A percentile compares a stretch with the other conserved stretches of the same genome.
These are phyloP conservation scores for Lophotriccus pileatus DNA, from an alignment of 2,797 vertebrate species.

Conservation along the genomic window DNA sequence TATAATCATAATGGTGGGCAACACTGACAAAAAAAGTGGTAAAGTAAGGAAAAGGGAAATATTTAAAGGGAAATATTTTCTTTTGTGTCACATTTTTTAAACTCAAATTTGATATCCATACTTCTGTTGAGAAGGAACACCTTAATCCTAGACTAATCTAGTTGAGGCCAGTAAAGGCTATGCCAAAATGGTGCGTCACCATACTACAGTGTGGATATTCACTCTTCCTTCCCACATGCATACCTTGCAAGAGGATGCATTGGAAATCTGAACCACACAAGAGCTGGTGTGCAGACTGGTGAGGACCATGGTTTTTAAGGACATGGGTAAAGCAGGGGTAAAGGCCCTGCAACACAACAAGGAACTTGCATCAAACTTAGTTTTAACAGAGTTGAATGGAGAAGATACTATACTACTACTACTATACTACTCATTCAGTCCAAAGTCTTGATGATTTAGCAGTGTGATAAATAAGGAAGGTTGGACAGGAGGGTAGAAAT, in stretches of 20 bases:
- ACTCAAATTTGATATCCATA: not conserved
- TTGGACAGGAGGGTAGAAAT: not conserved
- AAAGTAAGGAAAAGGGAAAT: not conserved
- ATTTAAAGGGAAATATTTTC: not conserved
- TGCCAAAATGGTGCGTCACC: not conserved
- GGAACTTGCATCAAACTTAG: not conserved
- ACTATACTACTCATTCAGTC: not conserved
- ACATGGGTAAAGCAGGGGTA: not conserved
- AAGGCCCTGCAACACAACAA: not conserved
- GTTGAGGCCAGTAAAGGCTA: not conserved
- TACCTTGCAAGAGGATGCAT: not conserved
- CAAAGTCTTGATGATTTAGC: not conserved
- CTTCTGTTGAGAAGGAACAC: not conserved
- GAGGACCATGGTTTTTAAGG: not conserved
- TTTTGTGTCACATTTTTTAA: not conserved
- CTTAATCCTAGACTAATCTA: not conserved
- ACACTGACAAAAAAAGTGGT: not conserved
- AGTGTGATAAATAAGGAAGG: not conserved
- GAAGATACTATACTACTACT: not conserved
- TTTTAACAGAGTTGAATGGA: not conserved
- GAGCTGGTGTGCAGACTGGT: not conserved
- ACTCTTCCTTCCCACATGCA: not conserved
- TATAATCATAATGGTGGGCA: not conserved
- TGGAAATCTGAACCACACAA: not conserved
- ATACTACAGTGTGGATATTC: rapidly evolving